Percentiles rank a stretch among this genome's conserved stretches.
Conservation (phyloP, 2,888 invertebrate genomes). For the Agrypnus murinus region DNA sequence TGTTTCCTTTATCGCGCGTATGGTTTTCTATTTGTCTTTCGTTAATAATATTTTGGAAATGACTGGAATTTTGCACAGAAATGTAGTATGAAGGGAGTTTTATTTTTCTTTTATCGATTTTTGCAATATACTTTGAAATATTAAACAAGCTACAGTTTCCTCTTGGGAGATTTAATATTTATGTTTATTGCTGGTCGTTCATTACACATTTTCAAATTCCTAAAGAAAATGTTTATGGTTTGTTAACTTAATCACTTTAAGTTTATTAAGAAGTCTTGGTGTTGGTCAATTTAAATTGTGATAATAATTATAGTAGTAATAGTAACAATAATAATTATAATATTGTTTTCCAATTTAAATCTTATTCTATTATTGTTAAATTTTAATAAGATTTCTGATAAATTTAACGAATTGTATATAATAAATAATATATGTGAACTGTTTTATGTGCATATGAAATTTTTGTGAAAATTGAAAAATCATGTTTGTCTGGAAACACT, state of each 20-base stretch:
- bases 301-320: no score
- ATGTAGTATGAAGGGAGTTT: constrained; percentile 18
- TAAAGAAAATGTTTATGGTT: neutral
- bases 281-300: no score
- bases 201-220: constrained; percentile 24
- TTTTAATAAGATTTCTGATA: neutral
- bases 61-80: neutral
- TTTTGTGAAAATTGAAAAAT: constrained; percentile 25
- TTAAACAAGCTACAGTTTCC: constrained; percentile 42
- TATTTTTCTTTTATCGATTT: constrained; percentile 45
- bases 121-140: constrained; percentile 42
- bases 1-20: neutral
- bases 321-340: no score
- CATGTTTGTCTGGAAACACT: constrained; percentile 69
- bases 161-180: constrained; percentile 39
- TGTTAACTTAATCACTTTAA: neutral
- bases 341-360: no score
- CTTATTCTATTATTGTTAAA: neutral
- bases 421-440: neutral
- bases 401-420: neutral
- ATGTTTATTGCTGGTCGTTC: constrained; percentile 40
- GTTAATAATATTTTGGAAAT: neutral
- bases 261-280: neutral
- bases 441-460: constrained; percentile 3
- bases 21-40: neutral